Evolutionary conservation across 2,888 invertebrate genomes (phyloP).

Genomic region (Auanema sp.): DNA sequence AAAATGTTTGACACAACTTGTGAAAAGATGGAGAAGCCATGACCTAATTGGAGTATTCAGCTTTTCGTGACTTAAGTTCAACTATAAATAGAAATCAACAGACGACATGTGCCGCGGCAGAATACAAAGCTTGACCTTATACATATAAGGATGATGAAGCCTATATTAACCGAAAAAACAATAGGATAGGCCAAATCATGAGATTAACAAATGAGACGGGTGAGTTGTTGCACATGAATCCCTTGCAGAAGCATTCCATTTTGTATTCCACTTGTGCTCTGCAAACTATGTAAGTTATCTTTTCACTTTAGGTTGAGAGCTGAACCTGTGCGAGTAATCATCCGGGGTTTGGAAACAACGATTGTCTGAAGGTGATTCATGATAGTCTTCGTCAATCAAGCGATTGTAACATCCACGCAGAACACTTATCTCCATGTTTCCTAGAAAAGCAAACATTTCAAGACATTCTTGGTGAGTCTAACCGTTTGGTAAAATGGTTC

Average conservation of each 20-base stretch:
- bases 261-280: constrained; percentile 27
- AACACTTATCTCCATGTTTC: constrained; percentile 24
- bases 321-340: constrained; percentile 26
- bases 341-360: constrained; percentile 30
- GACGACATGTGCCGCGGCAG: no score
- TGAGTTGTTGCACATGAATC: constrained; percentile 25
- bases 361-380: constrained; percentile 20
- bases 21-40: no score
- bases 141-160: no score
- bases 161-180: no score
- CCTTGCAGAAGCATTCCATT: constrained; percentile 27
- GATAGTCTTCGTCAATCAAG: constrained; percentile 20
- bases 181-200: no score
- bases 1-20: no score
- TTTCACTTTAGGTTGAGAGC: not conserved
- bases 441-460: constrained; percentile 15
- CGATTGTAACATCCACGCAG: constrained; percentile 29
- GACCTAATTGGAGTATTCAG: no score
- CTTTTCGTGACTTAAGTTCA: no score
- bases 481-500: constrained; percentile 27
- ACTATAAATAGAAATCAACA: no score
- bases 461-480: not conserved
- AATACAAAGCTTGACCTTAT: no score
- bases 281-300: constrained; percentile 3
- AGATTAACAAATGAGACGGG: no score